These are phyloP conservation scores for Aricia artaxerxes DNA, from an alignment of 2,888 invertebrate species.

Conservation along the genomic window DNA sequence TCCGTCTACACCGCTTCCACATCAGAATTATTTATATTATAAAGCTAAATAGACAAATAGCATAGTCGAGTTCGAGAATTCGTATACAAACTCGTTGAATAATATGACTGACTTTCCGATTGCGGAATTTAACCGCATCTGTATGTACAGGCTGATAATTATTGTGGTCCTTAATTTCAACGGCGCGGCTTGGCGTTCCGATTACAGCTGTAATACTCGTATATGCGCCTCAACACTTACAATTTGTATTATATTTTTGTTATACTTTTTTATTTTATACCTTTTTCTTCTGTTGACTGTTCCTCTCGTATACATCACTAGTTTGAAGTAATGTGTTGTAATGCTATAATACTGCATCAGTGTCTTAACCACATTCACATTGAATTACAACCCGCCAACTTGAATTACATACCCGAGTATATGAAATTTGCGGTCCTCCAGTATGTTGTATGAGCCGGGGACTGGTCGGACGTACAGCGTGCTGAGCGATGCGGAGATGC, in stretches of 20 bases:
- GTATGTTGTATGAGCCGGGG: constrained; percentile 84
- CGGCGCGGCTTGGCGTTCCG: too few species aligned
- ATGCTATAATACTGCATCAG: neutral
- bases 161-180: too few species aligned
- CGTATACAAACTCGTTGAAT: too few species aligned
- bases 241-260: neutral
- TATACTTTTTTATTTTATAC: neutral
- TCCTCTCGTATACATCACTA: neutral
- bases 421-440: constrained; percentile 83
- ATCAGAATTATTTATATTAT: neutral
- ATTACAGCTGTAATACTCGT: too few species aligned
- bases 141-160: too few species aligned
- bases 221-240: too few species aligned
- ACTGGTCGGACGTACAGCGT: constrained; percentile 83
- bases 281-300: neutral
- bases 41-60: neutral
- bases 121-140: too few species aligned
- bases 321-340: neutral
- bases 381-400: too few species aligned
- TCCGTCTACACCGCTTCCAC: neutral
- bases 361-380: neutral
- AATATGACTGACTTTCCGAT: too few species aligned
- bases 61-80: too few species aligned
- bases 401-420: constrained; percentile 81
- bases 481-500: constrained; percentile 68